Percentiles rank a stretch among this genome's conserved stretches.
These are phyloP conservation scores for Cairina moschata DNA, from an alignment of 2,113 vertebrate species.

Conservation along the genomic window DNA sequence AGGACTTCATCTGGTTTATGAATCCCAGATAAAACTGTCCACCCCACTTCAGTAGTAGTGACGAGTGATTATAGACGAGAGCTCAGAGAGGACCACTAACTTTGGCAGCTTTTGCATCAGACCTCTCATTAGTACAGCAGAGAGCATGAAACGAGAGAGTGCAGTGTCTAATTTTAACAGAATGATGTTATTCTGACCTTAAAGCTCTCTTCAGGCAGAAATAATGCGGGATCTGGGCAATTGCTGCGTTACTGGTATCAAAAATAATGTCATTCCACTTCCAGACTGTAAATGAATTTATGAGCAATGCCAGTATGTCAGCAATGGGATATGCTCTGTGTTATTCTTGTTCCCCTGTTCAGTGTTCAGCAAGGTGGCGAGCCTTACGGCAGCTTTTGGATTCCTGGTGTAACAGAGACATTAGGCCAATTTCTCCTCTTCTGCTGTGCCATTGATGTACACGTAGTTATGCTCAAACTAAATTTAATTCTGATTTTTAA, in stretches of 20 bases:
- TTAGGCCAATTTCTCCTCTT: not conserved
- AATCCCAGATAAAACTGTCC: not conserved
- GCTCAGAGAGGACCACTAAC: not conserved
- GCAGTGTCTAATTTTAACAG: slow-evolving; percentile 14
- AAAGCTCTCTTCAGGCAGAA: not conserved
- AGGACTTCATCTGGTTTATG: not conserved
- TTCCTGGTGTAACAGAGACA: not conserved
- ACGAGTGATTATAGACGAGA: not conserved
- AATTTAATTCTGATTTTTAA: not conserved
- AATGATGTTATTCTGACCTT: not conserved
- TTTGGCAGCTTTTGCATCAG: not conserved
- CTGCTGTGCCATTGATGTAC: not conserved
- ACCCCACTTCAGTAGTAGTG: not conserved
- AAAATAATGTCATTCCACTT: not conserved
- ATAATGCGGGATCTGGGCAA: not conserved
- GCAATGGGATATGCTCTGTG: not conserved
- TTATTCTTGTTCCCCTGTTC: not conserved
- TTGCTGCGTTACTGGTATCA: not conserved
- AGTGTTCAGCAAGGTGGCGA: not conserved
- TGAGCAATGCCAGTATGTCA: not conserved
- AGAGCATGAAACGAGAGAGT: not conserved
- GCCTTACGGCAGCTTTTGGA: not conserved
- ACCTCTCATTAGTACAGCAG: not conserved
- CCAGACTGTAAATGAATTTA: not conserved
- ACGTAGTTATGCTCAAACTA: not conserved